A percentile compares a stretch with the other conserved stretches of the same genome.
These are phyloP conservation scores for Neria commutata DNA, from an alignment of 2,888 invertebrate genomes.

Conservation along the genomic window DNA sequence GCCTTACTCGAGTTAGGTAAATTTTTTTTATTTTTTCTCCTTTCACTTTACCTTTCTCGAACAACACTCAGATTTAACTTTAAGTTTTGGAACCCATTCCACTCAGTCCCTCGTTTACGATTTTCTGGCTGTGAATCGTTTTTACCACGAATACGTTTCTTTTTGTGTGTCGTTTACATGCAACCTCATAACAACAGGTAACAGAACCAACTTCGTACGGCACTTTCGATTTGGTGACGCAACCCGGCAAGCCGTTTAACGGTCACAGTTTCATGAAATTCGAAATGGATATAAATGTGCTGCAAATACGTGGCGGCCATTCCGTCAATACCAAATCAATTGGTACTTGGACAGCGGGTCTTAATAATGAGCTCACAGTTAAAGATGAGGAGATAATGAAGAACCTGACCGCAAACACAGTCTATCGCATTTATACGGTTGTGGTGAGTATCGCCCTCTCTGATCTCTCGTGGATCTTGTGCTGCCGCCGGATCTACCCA, in stretches of 20 bases:
- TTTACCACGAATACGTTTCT: neutral
- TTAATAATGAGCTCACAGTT: slow-evolving; percentile 71
- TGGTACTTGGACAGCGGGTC: slow-evolving; percentile 80
- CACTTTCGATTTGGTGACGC: slow-evolving; percentile 68
- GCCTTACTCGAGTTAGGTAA: slow-evolving; percentile 13
- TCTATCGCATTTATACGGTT: slow-evolving; percentile 86
- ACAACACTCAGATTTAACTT: neutral
- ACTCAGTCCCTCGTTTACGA: neutral
- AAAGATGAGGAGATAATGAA: slow-evolving; percentile 71
- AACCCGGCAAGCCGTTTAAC: slow-evolving; percentile 67
- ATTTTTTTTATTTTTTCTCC: too few species aligned
- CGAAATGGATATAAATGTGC: slow-evolving; percentile 72
- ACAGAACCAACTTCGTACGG: slow-evolving; percentile 75
- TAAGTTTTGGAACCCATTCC: neutral
- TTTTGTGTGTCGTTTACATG: neutral
- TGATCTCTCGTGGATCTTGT: too few species aligned
- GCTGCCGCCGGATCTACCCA: too few species aligned
- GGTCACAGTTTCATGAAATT: slow-evolving; percentile 79
- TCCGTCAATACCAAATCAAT: slow-evolving; percentile 73
- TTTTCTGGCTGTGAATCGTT: neutral
- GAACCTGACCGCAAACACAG: slow-evolving; percentile 79
- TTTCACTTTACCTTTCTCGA: neutral
- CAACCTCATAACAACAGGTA: slow-evolving; percentile 54
- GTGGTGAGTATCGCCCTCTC: slow-evolving; percentile 71
- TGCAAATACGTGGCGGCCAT: slow-evolving; percentile 75